Conservation (phyloP, 2,888 invertebrate species). For the Protonemura montana region DNA sequence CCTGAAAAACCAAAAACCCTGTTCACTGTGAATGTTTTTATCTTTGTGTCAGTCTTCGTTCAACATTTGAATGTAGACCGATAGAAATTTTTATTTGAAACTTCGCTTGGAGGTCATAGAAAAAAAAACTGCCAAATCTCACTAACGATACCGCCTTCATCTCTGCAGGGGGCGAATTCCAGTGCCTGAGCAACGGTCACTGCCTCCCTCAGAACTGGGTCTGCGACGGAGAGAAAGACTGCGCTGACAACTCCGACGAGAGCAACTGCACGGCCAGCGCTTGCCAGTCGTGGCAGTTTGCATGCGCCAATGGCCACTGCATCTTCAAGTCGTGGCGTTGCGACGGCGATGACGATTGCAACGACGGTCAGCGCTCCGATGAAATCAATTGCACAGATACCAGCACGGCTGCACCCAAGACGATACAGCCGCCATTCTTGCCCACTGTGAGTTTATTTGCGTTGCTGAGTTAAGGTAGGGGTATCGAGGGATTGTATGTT, state of each 20-base stretch:
- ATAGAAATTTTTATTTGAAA: no score
- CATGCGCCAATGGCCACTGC: constrained; percentile 57
- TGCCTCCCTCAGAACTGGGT: constrained; percentile 60
- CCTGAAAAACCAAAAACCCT: no score
- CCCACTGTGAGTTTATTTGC: constrained; percentile 51
- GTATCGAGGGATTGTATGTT: no score
- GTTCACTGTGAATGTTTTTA: no score
- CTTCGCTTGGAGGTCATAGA: no score
- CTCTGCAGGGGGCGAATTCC: constrained; percentile 55
- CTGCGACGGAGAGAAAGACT: constrained; percentile 63
- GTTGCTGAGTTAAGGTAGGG: background rate
- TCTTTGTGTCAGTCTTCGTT: no score
- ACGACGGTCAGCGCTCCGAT: constrained; percentile 71
- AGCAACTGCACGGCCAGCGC: constrained; percentile 56
- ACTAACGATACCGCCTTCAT: background rate
- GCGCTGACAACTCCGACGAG: constrained; percentile 61
- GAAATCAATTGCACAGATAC: constrained; percentile 72
- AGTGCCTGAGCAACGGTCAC: constrained; percentile 52
- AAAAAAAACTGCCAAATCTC: no score
- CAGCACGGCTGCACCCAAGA: constrained; percentile 60
- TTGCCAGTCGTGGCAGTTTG: constrained; percentile 56
- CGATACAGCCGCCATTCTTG: constrained; percentile 54
- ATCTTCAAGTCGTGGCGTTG: constrained; percentile 72
- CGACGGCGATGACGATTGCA: constrained; percentile 83
- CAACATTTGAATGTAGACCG: no score